Evolutionary conservation across 2,113 vertebrate species (phyloP).

Genomic region (Euleptes europaea): DNA sequence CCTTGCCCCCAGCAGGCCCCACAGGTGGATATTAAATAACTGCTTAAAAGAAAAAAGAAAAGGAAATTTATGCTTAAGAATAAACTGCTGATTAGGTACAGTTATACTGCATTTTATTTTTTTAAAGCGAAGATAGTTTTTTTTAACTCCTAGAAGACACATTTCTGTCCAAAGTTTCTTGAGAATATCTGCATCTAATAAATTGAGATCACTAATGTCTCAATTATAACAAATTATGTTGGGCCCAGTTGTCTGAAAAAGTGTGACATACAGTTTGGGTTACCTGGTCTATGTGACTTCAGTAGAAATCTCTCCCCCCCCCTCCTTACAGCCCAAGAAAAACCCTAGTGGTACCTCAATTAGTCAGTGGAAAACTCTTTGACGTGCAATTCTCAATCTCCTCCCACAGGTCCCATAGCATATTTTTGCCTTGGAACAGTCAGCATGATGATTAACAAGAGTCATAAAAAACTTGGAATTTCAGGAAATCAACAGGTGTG

Average conservation of each 20-base stretch:
- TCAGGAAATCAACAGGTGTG: conserved; percentile 1
- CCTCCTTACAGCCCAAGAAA: not conserved
- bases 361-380: not conserved
- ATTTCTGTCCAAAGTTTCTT: not conserved
- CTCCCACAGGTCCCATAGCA: not conserved
- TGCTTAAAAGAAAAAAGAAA: too few relatives aligned
- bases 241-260: not conserved
- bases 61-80: too few relatives aligned
- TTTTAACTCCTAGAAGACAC: too few relatives aligned
- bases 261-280: not conserved
- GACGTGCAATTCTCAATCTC: not conserved
- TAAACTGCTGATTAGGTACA: too few relatives aligned
- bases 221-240: not conserved
- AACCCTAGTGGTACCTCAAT: not conserved
- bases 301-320: not conserved
- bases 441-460: not conserved
- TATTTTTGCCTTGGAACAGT: conserved; percentile 3
- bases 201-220: not conserved
- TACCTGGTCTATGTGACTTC: not conserved
- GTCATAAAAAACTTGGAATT: not conserved
- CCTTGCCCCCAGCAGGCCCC: too few relatives aligned
- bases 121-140: too few relatives aligned
- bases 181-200: not conserved
- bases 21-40: too few relatives aligned
- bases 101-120: too few relatives aligned